Percentiles rank a stretch among this genome's conserved stretches.
Conservation (phyloP, 2,888 invertebrate genomes). For the Gymnoscelis rufifasciata region DNA sequence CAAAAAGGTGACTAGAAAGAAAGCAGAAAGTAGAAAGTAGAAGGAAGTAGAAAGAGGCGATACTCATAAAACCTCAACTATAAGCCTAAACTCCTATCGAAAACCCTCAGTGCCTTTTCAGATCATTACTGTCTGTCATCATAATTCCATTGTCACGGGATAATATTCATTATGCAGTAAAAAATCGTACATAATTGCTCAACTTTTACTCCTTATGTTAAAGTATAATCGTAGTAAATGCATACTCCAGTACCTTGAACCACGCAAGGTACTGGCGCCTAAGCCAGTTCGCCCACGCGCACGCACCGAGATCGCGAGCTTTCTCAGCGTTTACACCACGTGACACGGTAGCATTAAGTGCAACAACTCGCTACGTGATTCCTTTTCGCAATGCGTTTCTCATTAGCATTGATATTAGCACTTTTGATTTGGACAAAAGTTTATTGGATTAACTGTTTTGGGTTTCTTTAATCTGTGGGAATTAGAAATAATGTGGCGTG, state of each 20-base stretch:
- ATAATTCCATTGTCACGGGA: too few relatives aligned
- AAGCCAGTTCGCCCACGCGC: conserved; percentile 69
- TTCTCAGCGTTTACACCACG: conserved; percentile 57
- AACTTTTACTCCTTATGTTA: too few relatives aligned
- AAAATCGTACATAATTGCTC: too few relatives aligned
- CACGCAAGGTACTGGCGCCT: conserved; percentile 39
- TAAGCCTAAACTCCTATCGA: too few relatives aligned
- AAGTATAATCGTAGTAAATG: not conserved
- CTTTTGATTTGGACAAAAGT: conserved; percentile 1
- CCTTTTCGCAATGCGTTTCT: conserved; percentile 21
- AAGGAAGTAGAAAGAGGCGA: too few relatives aligned
- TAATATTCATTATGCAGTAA: too few relatives aligned
- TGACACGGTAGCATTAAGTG: conserved; percentile 33
- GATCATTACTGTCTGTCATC: too few relatives aligned
- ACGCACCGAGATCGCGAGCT: conserved; percentile 65
- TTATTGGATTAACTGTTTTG: conserved; percentile 2
- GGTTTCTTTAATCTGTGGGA: not conserved
- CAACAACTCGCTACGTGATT: conserved; percentile 1
- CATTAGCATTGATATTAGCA: conserved; percentile 10
- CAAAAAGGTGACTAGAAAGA: too few relatives aligned
- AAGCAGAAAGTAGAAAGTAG: too few relatives aligned
- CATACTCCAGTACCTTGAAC: conserved; percentile 10
- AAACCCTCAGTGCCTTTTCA: too few relatives aligned
- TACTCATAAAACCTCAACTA: too few relatives aligned
- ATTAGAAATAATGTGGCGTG: not conserved